Percentiles rank a stretch among this genome's conserved stretches.
phyloP scores from a whole-genome alignment of 2,888 invertebrate species.

The Caenorhabditis plicata region DNA sequence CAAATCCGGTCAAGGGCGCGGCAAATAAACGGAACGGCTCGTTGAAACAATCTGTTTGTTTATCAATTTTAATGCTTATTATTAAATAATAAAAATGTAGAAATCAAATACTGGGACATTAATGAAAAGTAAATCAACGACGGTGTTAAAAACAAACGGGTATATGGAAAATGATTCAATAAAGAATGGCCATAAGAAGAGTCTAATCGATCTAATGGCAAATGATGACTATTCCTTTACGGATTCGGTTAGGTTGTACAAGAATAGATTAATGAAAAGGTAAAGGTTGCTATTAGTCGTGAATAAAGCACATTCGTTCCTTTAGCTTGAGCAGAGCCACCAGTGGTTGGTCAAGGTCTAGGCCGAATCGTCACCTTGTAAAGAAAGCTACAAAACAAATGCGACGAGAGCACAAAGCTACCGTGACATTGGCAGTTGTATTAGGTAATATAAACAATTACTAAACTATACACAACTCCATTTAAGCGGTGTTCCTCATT shows the following conservation, averaged over 20 bases:
- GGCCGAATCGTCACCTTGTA: slow-evolving; percentile 57
- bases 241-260: slow-evolving; percentile 42
- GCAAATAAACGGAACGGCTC: slow-evolving; percentile 19
- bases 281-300: slow-evolving; percentile 2
- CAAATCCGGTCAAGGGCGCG: slow-evolving; percentile 13
- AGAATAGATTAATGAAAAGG: slow-evolving; percentile 51
- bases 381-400: slow-evolving; percentile 64
- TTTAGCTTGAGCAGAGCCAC: slow-evolving; percentile 40
- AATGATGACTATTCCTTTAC: slow-evolving; percentile 36
- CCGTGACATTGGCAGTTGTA: slow-evolving; percentile 96
- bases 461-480: not conserved
- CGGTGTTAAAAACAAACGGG: slow-evolving; percentile 30
- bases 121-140: slow-evolving; percentile 35
- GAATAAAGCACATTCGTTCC: not conserved
- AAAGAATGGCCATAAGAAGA: slow-evolving; percentile 21
- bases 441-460: slow-evolving; percentile 74
- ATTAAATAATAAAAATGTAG: no score
- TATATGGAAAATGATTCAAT: slow-evolving; percentile 22
- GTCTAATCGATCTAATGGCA: slow-evolving; percentile 15
- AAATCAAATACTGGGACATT: slow-evolving; percentile 19
- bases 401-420: slow-evolving; percentile 88
- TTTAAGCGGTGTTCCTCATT: slow-evolving; percentile 87
- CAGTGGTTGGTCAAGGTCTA: slow-evolving; percentile 44
- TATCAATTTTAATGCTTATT: not conserved
- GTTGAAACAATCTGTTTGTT: not conserved